phyloP scores from a whole-genome alignment of 2,888 invertebrate genomes.

The Nasonovia ribisnigri region DNA sequence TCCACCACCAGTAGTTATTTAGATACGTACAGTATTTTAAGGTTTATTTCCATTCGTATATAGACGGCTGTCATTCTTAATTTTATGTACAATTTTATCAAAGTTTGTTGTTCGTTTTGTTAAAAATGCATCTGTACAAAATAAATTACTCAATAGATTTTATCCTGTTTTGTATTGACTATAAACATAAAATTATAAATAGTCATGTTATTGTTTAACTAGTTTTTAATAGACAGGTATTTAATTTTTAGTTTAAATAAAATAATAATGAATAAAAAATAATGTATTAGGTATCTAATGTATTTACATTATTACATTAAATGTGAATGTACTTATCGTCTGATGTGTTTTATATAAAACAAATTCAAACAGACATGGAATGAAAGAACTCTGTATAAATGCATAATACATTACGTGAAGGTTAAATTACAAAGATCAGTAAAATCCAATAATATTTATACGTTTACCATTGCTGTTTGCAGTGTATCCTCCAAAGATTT shows the following conservation, averaged over 20 bases:
- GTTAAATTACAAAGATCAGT: neutral
- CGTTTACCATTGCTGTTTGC: neutral
- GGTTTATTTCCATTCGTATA: neutral
- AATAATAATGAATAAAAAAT: neutral
- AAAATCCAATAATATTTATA: conserved; percentile 9
- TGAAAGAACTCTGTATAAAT: neutral
- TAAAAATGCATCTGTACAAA: neutral
- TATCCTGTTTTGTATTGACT: neutral
- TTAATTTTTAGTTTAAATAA: neutral
- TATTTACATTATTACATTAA: neutral
- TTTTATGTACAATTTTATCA: neutral
- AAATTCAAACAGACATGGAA: neutral
- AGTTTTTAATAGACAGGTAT: neutral
- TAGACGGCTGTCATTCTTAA: conserved; percentile 5
- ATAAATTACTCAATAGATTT: neutral
- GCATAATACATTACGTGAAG: neutral
- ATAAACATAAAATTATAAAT: neutral
- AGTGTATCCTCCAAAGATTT: neutral
- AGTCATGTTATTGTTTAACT: neutral
- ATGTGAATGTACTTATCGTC: neutral
- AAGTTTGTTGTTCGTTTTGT: neutral
- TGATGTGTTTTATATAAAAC: neutral
- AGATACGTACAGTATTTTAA: neutral
- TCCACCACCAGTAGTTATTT: neutral
- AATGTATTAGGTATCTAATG: neutral